Percentiles rank a stretch among this genome's conserved stretches.
phyloP scores from a whole-genome alignment of 2,797 vertebrate species.

The Girardinus metallicus region DNA sequence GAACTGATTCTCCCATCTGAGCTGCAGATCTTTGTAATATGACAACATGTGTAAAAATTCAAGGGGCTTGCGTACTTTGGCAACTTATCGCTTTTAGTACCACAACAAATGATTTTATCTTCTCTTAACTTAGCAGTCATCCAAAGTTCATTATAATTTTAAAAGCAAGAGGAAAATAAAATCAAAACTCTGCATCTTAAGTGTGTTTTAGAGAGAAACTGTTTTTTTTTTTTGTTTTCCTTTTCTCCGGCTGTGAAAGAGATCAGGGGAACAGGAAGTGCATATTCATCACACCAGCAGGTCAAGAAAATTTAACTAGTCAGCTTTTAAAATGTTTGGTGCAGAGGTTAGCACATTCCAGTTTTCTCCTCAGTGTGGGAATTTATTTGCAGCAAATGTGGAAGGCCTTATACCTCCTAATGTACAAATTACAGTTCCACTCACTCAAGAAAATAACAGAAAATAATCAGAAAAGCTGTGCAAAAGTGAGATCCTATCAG shows the following conservation, averaged over 20 bases:
- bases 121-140: constrained; percentile 49
- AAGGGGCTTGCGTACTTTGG: not conserved
- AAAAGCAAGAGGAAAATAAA: constrained; percentile 42
- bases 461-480: constrained; percentile 64
- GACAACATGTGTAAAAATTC: not conserved
- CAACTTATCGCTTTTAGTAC: constrained; percentile 21
- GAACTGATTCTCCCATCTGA: not conserved
- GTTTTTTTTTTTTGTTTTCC: constrained; percentile 55
- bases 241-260: constrained; percentile 69
- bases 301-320: constrained; percentile 78
- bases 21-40: not conserved
- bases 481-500: constrained; percentile 29
- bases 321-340: constrained; percentile 76
- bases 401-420: constrained; percentile 58
- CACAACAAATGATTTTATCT: constrained; percentile 30
- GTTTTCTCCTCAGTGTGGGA: constrained; percentile 72
- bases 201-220: constrained; percentile 55
- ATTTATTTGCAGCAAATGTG: constrained; percentile 65
- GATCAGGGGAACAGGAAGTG: constrained; percentile 71
- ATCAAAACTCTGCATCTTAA: constrained; percentile 57
- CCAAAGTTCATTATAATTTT: constrained; percentile 58
- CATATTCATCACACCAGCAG: constrained; percentile 78
- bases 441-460: constrained; percentile 14
- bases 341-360: constrained; percentile 81
- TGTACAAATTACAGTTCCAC: constrained; percentile 48